These are phyloP conservation scores for Saguinus imperator DNA, from an alignment of 2,113 vertebrate genomes.

Conservation along the genomic window DNA sequence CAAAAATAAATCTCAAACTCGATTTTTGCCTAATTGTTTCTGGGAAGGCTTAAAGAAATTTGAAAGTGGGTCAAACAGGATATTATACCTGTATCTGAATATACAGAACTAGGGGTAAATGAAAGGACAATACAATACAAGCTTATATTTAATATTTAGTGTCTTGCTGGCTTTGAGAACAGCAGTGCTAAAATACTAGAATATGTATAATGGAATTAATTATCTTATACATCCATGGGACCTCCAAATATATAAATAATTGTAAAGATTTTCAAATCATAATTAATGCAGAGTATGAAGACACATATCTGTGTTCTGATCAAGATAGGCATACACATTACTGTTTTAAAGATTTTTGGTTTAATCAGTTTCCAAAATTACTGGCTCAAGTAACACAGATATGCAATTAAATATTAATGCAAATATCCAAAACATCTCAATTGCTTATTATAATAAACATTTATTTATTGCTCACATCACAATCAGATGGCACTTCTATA, in stretches of 20 bases:
- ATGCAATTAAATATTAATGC: conserved; percentile 31
- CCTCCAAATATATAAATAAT: conserved; percentile 2
- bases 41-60: neutral
- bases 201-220: conserved; percentile 30
- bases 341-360: conserved; percentile 22
- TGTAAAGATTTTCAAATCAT: conserved; percentile 27
- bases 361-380: conserved; percentile 27
- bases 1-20: neutral
- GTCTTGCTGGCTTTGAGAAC: neutral
- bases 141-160: conserved; percentile 12
- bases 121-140: neutral
- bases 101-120: neutral
- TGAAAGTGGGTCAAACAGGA: neutral
- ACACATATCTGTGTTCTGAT: neutral
- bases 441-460: neutral
- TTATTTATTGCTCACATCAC: neutral
- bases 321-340: neutral
- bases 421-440: neutral
- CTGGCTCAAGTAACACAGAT: conserved; percentile 11
- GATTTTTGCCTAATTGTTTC: conserved; percentile 5
- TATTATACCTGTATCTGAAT: neutral
- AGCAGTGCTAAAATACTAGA: neutral
- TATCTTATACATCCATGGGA: neutral
- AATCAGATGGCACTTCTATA: neutral
- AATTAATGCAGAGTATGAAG: neutral